Percentiles rank a stretch among this genome's conserved stretches.
phyloP scores from a whole-genome alignment of 2,888 invertebrate species.

The Megalurothrips usitatus region DNA sequence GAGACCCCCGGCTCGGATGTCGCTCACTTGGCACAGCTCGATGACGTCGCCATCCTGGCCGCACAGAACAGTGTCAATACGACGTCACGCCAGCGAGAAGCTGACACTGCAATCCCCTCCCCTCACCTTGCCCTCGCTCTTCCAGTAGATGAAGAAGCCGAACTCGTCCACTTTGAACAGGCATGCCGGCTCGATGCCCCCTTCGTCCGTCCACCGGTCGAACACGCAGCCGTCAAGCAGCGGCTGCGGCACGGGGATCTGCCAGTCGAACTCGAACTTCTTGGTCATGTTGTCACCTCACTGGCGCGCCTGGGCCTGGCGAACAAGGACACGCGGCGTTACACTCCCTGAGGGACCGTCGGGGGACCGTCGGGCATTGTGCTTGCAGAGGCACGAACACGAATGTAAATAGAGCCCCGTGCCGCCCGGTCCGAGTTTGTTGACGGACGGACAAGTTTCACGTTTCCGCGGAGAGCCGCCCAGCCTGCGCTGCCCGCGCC shows the following conservation, averaged over 20 bases:
- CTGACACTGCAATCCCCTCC: not conserved
- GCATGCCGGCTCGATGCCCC: slow-evolving; percentile 82
- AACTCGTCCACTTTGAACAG: slow-evolving; percentile 93
- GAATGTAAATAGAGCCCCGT: too few relatives aligned
- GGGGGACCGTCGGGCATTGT: too few relatives aligned
- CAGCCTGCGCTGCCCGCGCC: not conserved
- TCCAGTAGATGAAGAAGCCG: slow-evolving; percentile 98
- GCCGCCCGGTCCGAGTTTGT: too few relatives aligned
- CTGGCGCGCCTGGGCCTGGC: not conserved
- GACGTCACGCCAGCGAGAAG: not conserved
- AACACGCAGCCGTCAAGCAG: slow-evolving; percentile 81
- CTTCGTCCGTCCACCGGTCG: slow-evolving; percentile 97
- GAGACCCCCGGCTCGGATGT: slow-evolving; percentile 86
- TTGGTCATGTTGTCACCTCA: slow-evolving; percentile 72
- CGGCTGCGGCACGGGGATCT: slow-evolving; percentile 85
- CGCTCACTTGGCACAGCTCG: slow-evolving; percentile 97
- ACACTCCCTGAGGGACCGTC: not conserved
- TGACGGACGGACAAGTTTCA: too few relatives aligned
- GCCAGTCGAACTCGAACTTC: slow-evolving; percentile 98
- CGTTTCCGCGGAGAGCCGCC: not conserved
- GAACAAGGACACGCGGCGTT: not conserved
- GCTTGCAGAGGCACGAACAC: too few relatives aligned
- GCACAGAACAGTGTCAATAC: not conserved
- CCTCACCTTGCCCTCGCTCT: slow-evolving; percentile 87
- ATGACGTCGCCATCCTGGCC: slow-evolving; percentile 96